Evolutionary conservation across 2,888 invertebrate genomes (phyloP).

Genomic region (Catocala nupta): DNA sequence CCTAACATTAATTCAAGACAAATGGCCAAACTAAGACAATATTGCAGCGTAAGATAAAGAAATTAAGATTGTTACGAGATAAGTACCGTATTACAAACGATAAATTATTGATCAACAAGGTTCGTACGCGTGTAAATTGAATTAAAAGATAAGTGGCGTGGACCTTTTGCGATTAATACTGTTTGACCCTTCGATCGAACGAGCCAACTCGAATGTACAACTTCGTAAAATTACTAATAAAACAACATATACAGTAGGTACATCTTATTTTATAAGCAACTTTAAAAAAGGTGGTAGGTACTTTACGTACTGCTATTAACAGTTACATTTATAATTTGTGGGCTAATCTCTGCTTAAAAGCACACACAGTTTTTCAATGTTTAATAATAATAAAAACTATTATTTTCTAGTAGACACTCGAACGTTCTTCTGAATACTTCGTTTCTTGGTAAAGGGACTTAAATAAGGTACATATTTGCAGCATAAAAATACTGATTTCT

Average conservation of each 20-base stretch:
- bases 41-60: constrained; percentile 63
- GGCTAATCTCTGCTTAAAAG: too few species aligned
- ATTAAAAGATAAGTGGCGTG: constrained; percentile 79
- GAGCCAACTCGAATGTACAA: background rate
- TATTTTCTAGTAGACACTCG: too few species aligned
- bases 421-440: too few species aligned
- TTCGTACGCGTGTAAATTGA: constrained; percentile 77
- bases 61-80: constrained; percentile 75
- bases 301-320: too few species aligned
- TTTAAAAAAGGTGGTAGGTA: too few species aligned
- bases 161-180: constrained; percentile 71
- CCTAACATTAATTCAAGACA: constrained; percentile 19
- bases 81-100: constrained; percentile 69
- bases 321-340: too few species aligned
- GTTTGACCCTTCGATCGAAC: constrained; percentile 61
- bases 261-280: too few species aligned
- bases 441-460: too few species aligned
- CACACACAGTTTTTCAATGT: too few species aligned
- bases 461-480: too few species aligned
- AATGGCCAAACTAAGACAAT: constrained; percentile 40
- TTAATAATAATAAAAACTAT: too few species aligned
- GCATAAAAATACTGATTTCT: too few species aligned
- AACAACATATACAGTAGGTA: background rate
- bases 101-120: constrained; percentile 75
- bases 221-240: background rate